Percentiles rank a stretch among this genome's conserved stretches.
Conservation (phyloP, 2,888 invertebrate species). For the Spodoptera exigua region DNA sequence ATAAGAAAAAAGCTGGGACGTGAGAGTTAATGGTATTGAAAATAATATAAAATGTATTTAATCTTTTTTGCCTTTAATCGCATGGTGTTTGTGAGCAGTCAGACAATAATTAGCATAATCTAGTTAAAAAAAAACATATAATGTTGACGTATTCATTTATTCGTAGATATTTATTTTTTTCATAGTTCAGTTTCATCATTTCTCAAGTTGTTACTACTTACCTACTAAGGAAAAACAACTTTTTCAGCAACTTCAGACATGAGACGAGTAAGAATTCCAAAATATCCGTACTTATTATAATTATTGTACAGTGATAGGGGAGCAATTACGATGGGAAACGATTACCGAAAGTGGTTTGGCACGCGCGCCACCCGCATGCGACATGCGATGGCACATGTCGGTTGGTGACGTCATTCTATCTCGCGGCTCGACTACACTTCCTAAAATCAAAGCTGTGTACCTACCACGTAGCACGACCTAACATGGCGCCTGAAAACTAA, state of each 20-base stretch:
- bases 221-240: too few species aligned
- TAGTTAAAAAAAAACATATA: too few species aligned
- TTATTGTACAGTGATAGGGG: conserved; percentile 68
- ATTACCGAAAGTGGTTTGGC: conserved; percentile 80
- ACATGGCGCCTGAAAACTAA: conserved; percentile 45
- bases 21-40: too few species aligned
- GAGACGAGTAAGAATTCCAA: conserved; percentile 38
- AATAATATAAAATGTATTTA: too few species aligned
- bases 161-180: too few species aligned
- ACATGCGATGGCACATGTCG: conserved; percentile 64
- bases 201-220: too few species aligned
- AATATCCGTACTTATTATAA: conserved; percentile 29
- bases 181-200: too few species aligned
- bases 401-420: conserved; percentile 62
- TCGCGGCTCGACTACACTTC: conserved; percentile 54
- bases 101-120: too few species aligned
- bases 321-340: conserved; percentile 74
- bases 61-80: too few species aligned
- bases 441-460: conserved; percentile 74
- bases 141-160: too few species aligned
- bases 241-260: too few species aligned
- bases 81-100: too few species aligned
- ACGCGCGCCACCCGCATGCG: conserved; percentile 80
- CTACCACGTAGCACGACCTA: conserved; percentile 38
- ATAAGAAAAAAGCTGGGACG: not conserved